Conservation (phyloP, 2,113 vertebrate genomes). For the Sylvia atricapilla region DNA sequence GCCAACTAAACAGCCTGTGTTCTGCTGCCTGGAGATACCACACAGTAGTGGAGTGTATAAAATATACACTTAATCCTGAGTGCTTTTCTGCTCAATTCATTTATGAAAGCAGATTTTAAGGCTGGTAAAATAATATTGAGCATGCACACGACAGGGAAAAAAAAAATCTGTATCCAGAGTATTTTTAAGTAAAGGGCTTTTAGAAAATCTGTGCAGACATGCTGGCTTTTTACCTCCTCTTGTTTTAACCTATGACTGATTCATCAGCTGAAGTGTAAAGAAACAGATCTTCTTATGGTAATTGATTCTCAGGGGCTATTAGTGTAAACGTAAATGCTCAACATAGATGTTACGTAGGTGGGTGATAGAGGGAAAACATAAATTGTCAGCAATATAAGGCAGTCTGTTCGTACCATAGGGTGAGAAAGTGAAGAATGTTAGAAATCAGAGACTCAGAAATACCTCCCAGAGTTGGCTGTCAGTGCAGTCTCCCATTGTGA, state of each 20-base stretch:
- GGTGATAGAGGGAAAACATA: slow-evolving; percentile 23
- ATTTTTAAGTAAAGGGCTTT: slow-evolving; percentile 54
- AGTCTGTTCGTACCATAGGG: slow-evolving; percentile 22
- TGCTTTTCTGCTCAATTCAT: background rate
- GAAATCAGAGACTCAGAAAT: slow-evolving; percentile 23
- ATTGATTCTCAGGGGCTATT: slow-evolving; percentile 52
- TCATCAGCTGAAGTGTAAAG: slow-evolving; percentile 65
- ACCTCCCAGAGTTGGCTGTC: slow-evolving; percentile 8
- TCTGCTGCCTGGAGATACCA: background rate
- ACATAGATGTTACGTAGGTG: slow-evolving; percentile 56
- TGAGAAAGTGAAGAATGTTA: background rate
- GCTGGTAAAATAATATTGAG: slow-evolving; percentile 26
- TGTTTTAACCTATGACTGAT: slow-evolving; percentile 66
- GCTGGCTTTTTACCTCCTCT: slow-evolving; percentile 60
- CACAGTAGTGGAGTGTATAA: background rate
- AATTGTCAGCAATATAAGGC: slow-evolving; percentile 43
- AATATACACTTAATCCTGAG: background rate
- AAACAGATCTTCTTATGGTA: slow-evolving; percentile 51
- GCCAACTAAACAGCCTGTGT: slow-evolving; percentile 26
- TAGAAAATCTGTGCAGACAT: slow-evolving; percentile 42
- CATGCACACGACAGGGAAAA: background rate
- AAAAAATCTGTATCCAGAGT: slow-evolving; percentile 34
- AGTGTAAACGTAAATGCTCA: slow-evolving; percentile 57
- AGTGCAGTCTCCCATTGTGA: slow-evolving; percentile 26
- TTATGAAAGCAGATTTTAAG: slow-evolving; percentile 42